These are phyloP conservation scores for Philereme transversata DNA, from an alignment of 2,888 invertebrate genomes.

Conservation along the genomic window DNA sequence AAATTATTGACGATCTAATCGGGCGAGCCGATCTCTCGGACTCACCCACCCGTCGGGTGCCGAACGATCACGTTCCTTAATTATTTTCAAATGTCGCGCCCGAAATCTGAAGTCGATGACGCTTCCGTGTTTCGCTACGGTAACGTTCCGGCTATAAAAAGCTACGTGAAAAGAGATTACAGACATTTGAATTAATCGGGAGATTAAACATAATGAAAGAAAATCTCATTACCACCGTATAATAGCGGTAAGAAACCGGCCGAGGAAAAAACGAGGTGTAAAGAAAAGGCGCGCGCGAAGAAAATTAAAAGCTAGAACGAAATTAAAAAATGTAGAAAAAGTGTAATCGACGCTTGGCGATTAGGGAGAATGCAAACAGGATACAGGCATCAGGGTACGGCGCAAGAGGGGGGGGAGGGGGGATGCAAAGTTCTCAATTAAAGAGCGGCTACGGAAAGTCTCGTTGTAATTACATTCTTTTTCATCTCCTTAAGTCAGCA, in stretches of 20 bases:
- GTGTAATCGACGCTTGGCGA: constrained; percentile 80
- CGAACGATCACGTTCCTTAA: constrained; percentile 73
- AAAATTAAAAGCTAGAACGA: constrained; percentile 82
- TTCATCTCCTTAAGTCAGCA: constrained; percentile 79
- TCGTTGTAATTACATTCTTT: constrained; percentile 81
- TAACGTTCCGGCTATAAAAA: constrained; percentile 71
- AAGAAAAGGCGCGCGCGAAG: constrained; percentile 78
- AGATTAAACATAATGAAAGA: constrained; percentile 85
- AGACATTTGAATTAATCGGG: constrained; percentile 84
- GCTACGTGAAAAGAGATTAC: constrained; percentile 76
- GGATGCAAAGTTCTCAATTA: constrained; percentile 78
- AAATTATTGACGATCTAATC: constrained; percentile 82
- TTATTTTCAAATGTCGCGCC: constrained; percentile 74
- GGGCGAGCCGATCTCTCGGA: constrained; percentile 60
- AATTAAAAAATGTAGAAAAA: constrained; percentile 83
- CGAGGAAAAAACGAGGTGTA: constrained; percentile 64
- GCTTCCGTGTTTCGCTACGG: constrained; percentile 65
- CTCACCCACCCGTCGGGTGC: constrained; percentile 44
- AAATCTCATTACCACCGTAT: constrained; percentile 82
- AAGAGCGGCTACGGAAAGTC: constrained; percentile 74
- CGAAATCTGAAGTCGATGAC: constrained; percentile 62
- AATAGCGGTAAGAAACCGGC: constrained; percentile 80
- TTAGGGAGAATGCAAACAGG: constrained; percentile 76
- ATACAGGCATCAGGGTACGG: constrained; percentile 38
- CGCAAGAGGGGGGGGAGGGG: constrained; percentile 29